These are phyloP conservation scores for Eulacestoma nigropectus DNA, from an alignment of 2,113 vertebrate species.

Conservation along the genomic window DNA sequence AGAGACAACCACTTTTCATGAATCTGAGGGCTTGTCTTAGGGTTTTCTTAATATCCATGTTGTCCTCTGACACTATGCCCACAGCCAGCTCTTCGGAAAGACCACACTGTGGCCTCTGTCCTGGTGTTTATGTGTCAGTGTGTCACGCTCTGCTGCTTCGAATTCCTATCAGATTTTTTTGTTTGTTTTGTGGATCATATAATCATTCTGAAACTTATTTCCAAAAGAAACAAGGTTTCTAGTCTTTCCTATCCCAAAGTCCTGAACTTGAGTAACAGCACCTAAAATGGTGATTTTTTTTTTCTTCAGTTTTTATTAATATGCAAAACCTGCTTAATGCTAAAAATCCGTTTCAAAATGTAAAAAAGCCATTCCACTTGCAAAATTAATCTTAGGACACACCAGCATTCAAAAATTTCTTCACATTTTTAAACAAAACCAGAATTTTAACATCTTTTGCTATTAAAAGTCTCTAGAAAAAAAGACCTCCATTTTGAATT, in stretches of 20 bases:
- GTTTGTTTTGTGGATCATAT: not conserved
- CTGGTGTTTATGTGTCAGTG: not conserved
- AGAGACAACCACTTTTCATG: not conserved
- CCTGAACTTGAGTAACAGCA: not conserved
- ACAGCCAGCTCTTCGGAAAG: not conserved
- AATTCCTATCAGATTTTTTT: not conserved
- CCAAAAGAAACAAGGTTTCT: not conserved
- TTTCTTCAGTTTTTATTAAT: not conserved
- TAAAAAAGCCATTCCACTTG: not conserved
- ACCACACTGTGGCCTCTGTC: not conserved
- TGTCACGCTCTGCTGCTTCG: not conserved
- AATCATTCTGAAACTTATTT: not conserved
- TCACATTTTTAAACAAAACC: not conserved
- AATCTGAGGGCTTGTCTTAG: not conserved
- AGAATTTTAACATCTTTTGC: not conserved
- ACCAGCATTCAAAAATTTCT: not conserved
- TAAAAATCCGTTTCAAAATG: not conserved
- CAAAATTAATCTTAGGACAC: not conserved
- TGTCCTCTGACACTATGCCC: not conserved
- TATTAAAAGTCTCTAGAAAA: not conserved
- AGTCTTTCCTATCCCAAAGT: not conserved
- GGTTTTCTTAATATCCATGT: not conserved
- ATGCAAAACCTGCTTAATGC: not conserved
- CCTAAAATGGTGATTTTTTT: not conserved
- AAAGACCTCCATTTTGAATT: not conserved